These are phyloP conservation scores for Heteromyza rotundicornis DNA, from an alignment of 2,888 invertebrate genomes.

Conservation along the genomic window DNA sequence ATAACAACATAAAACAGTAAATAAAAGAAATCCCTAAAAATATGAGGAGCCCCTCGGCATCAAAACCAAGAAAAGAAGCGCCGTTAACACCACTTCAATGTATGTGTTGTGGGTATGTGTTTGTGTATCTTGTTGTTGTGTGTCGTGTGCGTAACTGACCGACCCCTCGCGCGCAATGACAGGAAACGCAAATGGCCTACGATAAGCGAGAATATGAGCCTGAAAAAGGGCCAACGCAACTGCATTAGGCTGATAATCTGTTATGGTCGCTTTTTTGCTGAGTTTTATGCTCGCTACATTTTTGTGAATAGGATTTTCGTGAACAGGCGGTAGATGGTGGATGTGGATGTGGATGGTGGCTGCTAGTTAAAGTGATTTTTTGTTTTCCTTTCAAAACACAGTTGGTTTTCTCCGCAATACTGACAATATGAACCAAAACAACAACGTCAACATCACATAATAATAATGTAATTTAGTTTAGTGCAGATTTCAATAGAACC, in stretches of 20 bases:
- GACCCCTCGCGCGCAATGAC: neutral
- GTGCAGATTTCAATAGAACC: neutral
- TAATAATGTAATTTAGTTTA: neutral
- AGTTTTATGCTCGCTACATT: neutral
- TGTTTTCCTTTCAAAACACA: too few relatives aligned
- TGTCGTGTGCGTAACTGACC: neutral
- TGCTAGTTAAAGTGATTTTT: too few relatives aligned
- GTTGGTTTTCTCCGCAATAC: neutral
- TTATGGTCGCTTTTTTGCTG: neutral
- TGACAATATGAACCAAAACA: neutral
- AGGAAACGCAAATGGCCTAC: neutral
- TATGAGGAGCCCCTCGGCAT: neutral
- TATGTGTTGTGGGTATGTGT: neutral
- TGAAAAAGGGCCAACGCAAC: neutral
- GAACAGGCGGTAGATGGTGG: too few relatives aligned
- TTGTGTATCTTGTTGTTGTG: neutral
- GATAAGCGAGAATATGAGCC: neutral
- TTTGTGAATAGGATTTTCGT: neutral
- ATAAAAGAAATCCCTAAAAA: neutral
- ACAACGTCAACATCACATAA: neutral
- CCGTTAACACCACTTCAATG: neutral
- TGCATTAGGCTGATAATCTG: conserved; percentile 7
- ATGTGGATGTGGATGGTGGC: too few relatives aligned
- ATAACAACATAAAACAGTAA: conserved; percentile 3
- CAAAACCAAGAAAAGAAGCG: neutral